These are phyloP conservation scores for Drosophila bocqueti DNA, from an alignment of 1,140 invertebrate genomes.

Conservation along the genomic window DNA sequence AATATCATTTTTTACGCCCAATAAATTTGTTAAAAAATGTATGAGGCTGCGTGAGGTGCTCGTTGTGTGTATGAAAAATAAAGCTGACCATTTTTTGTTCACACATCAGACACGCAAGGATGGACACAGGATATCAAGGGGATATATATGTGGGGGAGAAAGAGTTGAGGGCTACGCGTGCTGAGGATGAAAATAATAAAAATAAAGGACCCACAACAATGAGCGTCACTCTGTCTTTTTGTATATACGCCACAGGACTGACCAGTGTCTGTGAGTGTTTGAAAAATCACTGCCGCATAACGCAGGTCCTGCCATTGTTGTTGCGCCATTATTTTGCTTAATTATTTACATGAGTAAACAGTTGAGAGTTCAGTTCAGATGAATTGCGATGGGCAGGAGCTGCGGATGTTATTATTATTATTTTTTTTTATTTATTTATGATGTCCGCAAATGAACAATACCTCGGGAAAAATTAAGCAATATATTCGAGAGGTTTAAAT, in stretches of 20 bases:
- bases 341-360: slow-evolving; percentile 83
- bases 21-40: slow-evolving; percentile 73
- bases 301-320: slow-evolving; percentile 52
- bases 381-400: slow-evolving; percentile 16
- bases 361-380: slow-evolving; percentile 64
- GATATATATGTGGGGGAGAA: not conserved
- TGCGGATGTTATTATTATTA: slow-evolving; percentile 22
- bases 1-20: slow-evolving; percentile 70
- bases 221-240: slow-evolving; percentile 70
- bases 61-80: slow-evolving; percentile 58
- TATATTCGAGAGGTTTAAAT: not conserved
- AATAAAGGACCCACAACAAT: slow-evolving; percentile 65
- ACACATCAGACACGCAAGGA: slow-evolving; percentile 55
- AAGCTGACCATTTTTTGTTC: slow-evolving; percentile 69
- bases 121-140: slow-evolving; percentile 1
- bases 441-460: slow-evolving; percentile 11
- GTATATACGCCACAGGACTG: slow-evolving; percentile 39
- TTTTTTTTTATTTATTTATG: slow-evolving; percentile 11
- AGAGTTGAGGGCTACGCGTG: slow-evolving; percentile 44
- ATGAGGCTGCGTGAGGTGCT: slow-evolving; percentile 46
- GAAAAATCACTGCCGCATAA: slow-evolving; percentile 72
- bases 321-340: slow-evolving; percentile 75
- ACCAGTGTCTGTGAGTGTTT: slow-evolving; percentile 29
- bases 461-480: not conserved
- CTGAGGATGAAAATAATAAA: slow-evolving; percentile 28